Percentiles rank a stretch among this genome's conserved stretches.
These are phyloP conservation scores for Agrochola lychnidis DNA, from an alignment of 2,888 invertebrate genomes.

Conservation along the genomic window DNA sequence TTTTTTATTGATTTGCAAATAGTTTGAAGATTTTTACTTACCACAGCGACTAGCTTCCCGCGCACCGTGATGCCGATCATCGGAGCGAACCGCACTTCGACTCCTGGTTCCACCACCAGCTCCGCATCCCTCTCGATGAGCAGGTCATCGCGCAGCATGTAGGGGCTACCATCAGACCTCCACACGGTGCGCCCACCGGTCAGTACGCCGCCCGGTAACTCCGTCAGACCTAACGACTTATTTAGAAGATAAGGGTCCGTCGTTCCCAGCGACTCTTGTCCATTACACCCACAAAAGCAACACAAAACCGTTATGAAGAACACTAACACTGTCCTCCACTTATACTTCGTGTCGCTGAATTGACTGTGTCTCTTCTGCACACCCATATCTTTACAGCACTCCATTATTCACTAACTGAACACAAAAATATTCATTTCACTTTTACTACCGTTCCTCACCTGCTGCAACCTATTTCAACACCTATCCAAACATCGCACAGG, in stretches of 20 bases:
- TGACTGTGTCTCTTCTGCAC: constrained; percentile 89
- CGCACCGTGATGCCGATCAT: constrained; percentile 98
- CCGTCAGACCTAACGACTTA: constrained; percentile 87
- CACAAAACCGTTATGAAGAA: constrained; percentile 73
- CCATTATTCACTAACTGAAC: constrained; percentile 82
- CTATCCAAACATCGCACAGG: constrained; percentile 79
- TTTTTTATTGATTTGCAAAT: constrained; percentile 15
- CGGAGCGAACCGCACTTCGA: constrained; percentile 96
- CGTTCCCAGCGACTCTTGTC: constrained; percentile 81
- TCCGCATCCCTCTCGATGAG: constrained; percentile 94
- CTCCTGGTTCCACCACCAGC: constrained; percentile 97
- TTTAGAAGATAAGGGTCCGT: constrained; percentile 86
- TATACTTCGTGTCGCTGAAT: constrained; percentile 89
- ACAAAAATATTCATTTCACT: constrained; percentile 86
- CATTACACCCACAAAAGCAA: constrained; percentile 77
- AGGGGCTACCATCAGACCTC: constrained; percentile 93
- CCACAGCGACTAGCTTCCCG: constrained; percentile 97
- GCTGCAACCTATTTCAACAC: constrained; percentile 75
- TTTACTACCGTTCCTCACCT: constrained; percentile 78
- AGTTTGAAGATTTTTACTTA: constrained; percentile 87
- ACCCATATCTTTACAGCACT: constrained; percentile 86
- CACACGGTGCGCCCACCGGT: constrained; percentile 90
- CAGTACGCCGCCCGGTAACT: constrained; percentile 92
- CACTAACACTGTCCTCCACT: constrained; percentile 88
- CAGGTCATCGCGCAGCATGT: constrained; percentile 94